Base-by-base conservation (phyloP, 1,140 invertebrate genomes). In the Dendroctonus ponderosae region DNA sequence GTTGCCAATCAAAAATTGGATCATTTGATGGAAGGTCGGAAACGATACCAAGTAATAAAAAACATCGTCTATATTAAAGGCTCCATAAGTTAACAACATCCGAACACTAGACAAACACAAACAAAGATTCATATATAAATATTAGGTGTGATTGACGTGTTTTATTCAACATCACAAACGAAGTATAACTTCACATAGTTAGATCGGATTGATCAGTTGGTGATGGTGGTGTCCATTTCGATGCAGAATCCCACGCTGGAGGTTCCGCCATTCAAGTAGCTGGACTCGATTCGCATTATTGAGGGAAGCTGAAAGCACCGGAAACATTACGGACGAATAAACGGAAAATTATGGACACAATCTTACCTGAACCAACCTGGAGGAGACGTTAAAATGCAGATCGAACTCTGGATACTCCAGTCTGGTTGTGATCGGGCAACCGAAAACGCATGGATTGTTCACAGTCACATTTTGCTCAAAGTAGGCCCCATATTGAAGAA, bases 401-500 rank as follows among this genome's bases (percentile, higher is more conserved):
- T 60, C 15, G 26, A 60, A 49, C 9, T 9, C 12, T 12, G 58
- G 58, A 46, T 44, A 14, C 4, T 38, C 12, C 9, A 60, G 44
- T 26, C 12, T 38, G 11, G 4, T 48, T 5, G 15, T 60, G 11
- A 60, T 43, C 26, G 58, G 58, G 11, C 58, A 60, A n/a, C 14
- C 46, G 11, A 12, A 15, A 14, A 48, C 38, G 40, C 58, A 60
- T 46, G 43, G 43, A 7, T 60, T 60, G 0, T 26, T 38, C 5
- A 43, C 12, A 4, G 44, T 38, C 7, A 46, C 26, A 60, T 8
- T 15, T 38, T 46, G 41, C 37, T 9, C n/a, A 14, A 60, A 49
- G 11, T 38, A 15, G 26, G 58, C 58, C 8, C 58, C 58, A 48
- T 38, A 60, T 38, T 46, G 44, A 9, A 38, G 38, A 7, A 60